Percentiles rank a stretch among this genome's conserved stretches.
phyloP scores from a whole-genome alignment of 2,113 vertebrate species.

The Aegypius monachus region DNA sequence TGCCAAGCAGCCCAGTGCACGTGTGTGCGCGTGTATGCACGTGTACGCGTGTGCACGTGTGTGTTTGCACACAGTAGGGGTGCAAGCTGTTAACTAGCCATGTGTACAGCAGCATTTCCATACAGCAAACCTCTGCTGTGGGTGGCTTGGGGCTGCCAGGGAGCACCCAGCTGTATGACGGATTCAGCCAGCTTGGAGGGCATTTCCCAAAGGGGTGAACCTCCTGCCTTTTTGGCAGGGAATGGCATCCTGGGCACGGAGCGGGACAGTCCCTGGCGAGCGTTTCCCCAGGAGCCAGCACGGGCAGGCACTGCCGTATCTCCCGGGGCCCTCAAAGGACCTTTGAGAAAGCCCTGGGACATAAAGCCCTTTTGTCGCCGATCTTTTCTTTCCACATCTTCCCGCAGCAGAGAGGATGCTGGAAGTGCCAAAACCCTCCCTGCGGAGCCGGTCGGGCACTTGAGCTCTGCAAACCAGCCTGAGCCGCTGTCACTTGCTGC shows the following conservation, averaged over 20 bases:
- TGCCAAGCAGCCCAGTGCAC: neutral
- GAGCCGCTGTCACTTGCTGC: neutral
- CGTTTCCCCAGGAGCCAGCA: neutral
- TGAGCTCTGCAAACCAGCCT: neutral
- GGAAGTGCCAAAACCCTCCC: neutral
- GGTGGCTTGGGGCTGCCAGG: neutral
- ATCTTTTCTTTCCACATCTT: neutral
- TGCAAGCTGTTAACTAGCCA: neutral
- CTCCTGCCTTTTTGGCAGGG: neutral
- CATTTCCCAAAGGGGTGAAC: neutral
- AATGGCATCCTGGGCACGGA: neutral
- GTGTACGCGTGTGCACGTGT: neutral
- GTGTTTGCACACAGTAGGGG: neutral
- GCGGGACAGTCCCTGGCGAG: neutral
- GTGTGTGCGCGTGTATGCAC: neutral
- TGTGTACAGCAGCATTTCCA: neutral
- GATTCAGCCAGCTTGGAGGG: neutral
- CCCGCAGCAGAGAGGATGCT: neutral
- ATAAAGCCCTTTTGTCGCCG: neutral
- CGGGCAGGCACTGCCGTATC: neutral
- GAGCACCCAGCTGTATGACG: neutral
- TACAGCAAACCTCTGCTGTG: neutral
- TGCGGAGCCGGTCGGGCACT: accelerated
- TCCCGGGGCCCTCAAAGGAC: neutral
- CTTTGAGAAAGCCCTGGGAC: neutral